Percentiles rank a stretch among this genome's conserved stretches.
Conservation (phyloP, 2,797 vertebrate genomes). For the Phrynocephalus guinanensis region DNA sequence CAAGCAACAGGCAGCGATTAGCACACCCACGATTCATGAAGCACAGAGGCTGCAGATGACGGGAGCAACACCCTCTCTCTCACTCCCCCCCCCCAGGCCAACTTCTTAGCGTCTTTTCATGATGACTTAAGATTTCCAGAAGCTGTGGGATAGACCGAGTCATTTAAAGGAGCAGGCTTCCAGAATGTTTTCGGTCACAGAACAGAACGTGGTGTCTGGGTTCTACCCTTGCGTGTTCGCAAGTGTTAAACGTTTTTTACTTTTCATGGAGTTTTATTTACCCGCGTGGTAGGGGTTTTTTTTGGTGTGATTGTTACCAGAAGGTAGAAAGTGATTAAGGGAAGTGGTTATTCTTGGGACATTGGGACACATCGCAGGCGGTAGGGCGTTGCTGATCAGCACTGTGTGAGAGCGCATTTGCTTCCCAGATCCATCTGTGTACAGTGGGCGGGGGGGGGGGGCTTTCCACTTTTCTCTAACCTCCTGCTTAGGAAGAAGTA, state of each 20-base stretch:
- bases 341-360: neutral
- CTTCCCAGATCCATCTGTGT: neutral
- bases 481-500: neutral
- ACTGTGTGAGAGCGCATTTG: neutral
- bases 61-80: neutral
- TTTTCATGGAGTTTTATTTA: neutral
- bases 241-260: neutral
- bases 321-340: neutral
- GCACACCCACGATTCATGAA: neutral
- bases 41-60: neutral
- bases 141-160: too few relatives aligned
- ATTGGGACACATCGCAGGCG: neutral
- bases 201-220: neutral
- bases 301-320: neutral
- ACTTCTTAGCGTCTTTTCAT: neutral
- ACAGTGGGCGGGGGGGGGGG: too few relatives aligned
- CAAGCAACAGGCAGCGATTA: neutral
- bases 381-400: too few relatives aligned
- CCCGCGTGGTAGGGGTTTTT: neutral
- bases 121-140: neutral
- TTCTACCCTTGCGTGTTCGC: neutral
- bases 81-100: conserved; percentile 12
- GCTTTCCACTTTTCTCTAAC: neutral
- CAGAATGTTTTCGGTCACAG: neutral
- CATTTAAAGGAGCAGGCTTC: neutral